Conservation (phyloP, 2,888 invertebrate genomes). For the Helleia helle region DNA sequence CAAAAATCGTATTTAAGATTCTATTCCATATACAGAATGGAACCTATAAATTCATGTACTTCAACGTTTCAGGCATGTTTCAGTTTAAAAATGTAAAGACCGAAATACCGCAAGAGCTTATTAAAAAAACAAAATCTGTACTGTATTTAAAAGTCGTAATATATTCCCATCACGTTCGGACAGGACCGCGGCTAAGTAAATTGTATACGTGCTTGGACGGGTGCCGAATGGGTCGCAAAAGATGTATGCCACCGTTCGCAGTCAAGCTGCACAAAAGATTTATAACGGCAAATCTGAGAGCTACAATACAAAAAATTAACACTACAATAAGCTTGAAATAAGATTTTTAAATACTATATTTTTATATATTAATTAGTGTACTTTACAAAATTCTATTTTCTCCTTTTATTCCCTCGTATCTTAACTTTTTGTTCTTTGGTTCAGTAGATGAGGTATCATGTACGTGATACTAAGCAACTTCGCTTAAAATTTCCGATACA, state of each 20-base stretch:
- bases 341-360: background rate
- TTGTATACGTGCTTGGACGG: constrained; percentile 67
- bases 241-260: constrained; percentile 35
- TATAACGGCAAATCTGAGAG: constrained; percentile 15
- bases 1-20: too few relatives aligned
- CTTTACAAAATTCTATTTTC: too few relatives aligned
- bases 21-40: too few relatives aligned
- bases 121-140: constrained; percentile 2
- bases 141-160: constrained; percentile 37
- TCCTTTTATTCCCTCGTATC: too few relatives aligned
- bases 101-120: background rate
- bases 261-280: constrained; percentile 14
- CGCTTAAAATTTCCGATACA: too few relatives aligned
- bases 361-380: too few relatives aligned
- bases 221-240: constrained; percentile 57
- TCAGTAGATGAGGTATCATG: too few relatives aligned
- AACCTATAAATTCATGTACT: too few relatives aligned
- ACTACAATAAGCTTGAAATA: background rate
- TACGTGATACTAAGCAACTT: too few relatives aligned
- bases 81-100: too few relatives aligned
- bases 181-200: constrained; percentile 58
- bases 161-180: constrained; percentile 57
- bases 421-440: too few relatives aligned
- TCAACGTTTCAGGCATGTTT: too few relatives aligned
- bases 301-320: background rate